A percentile compares a stretch with the other conserved stretches of the same genome.
phyloP scores from a whole-genome alignment of 2,888 invertebrate genomes.

The Drosophila falleni region DNA sequence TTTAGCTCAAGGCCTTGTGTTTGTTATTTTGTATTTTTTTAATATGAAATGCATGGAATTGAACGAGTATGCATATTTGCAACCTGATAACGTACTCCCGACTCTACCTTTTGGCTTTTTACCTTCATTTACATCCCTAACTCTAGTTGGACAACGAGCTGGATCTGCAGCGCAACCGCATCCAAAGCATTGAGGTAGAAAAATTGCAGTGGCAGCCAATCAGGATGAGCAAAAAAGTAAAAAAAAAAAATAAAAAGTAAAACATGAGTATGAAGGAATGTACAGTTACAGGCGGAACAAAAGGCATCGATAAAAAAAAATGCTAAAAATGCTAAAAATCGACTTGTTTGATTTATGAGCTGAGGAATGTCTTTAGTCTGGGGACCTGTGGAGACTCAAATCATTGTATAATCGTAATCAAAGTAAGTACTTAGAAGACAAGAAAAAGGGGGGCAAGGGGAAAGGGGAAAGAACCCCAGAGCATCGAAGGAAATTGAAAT shows the following conservation, averaged over 20 bases:
- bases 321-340: slow-evolving; percentile 38
- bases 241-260: background rate
- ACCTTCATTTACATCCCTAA: background rate
- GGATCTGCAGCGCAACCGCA: slow-evolving; percentile 18
- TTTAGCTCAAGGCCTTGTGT: background rate
- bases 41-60: slow-evolving; percentile 42
- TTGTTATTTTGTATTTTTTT: background rate
- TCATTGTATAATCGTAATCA: slow-evolving; percentile 67
- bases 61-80: slow-evolving; percentile 62
- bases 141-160: background rate
- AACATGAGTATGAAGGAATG: slow-evolving; percentile 5
- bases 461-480: background rate
- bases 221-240: slow-evolving; percentile 18
- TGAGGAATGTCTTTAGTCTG: background rate
- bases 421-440: slow-evolving; percentile 65
- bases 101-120: background rate
- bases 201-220: slow-evolving; percentile 79
- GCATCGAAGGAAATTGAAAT: slow-evolving; percentile 79
- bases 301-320: slow-evolving; percentile 34
- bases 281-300: slow-evolving; percentile 27
- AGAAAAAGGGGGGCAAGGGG: background rate
- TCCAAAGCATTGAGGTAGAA: slow-evolving; percentile 74
- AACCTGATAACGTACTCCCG: slow-evolving; percentile 1
- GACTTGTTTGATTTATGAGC: slow-evolving; percentile 59
- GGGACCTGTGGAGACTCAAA: slow-evolving; percentile 1